Evolutionary conservation across 2,113 vertebrate genomes (phyloP).

Genomic region (Picathartes gymnocephalus): DNA sequence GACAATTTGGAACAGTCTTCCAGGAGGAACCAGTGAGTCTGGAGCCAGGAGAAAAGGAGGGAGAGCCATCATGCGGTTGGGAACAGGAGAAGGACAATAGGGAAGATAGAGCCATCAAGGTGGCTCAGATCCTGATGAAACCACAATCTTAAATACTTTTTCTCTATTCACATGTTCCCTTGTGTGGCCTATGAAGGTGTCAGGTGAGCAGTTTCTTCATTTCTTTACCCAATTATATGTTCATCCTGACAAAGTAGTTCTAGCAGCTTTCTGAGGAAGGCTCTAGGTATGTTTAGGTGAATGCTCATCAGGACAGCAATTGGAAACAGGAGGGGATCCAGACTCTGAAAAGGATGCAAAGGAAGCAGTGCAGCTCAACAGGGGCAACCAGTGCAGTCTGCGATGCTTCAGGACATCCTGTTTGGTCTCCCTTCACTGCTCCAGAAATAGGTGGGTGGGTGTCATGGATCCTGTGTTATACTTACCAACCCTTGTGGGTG

Average conservation of each 20-base stretch:
- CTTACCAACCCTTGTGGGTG: not conserved
- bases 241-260: not conserved
- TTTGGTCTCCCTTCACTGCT: not conserved
- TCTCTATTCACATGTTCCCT: not conserved
- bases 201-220: not conserved
- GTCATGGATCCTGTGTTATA: not conserved
- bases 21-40: not conserved
- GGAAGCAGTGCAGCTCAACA: not conserved
- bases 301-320: not conserved
- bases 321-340: not conserved
- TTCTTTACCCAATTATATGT: not conserved
- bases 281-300: not conserved
- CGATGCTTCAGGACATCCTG: not conserved
- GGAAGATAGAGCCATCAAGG: not conserved
- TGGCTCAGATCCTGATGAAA: not conserved
- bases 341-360: not conserved
- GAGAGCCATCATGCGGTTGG: accelerated
- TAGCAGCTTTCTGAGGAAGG: not conserved
- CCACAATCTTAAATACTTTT: not conserved
- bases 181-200: not conserved
- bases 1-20: not conserved
- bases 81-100: not conserved
- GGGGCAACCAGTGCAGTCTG: not conserved
- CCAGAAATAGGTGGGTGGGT: not conserved
- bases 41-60: not conserved